phyloP scores from a whole-genome alignment of 2,888 invertebrate genomes.

The Drosophila villosipedis region DNA sequence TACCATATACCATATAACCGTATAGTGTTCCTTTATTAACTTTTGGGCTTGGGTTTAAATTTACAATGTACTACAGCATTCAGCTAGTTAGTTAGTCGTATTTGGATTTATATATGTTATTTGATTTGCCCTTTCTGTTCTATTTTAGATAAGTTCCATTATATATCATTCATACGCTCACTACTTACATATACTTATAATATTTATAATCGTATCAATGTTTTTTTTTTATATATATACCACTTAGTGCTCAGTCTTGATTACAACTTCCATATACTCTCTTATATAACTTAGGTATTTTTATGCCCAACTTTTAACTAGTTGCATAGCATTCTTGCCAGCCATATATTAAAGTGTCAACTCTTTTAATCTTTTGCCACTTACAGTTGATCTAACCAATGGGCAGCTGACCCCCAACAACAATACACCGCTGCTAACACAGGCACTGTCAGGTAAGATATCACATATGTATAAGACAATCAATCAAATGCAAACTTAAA shows the following conservation, averaged over 20 bases:
- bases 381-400: constrained; percentile 97
- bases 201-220: constrained; percentile 44
- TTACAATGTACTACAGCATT: constrained; percentile 2
- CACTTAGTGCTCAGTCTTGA: constrained; percentile 66
- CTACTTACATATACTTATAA: constrained; percentile 34
- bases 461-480: background rate
- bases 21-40: constrained; percentile 20
- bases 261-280: constrained; percentile 65
- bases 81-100: constrained; percentile 27
- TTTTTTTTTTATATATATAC: constrained; percentile 31
- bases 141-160: constrained; percentile 13
- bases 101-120: constrained; percentile 13
- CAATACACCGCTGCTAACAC: constrained; percentile 97
- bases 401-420: constrained; percentile 98
- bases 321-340: constrained; percentile 14
- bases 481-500: background rate
- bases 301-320: constrained; percentile 45
- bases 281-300: constrained; percentile 63
- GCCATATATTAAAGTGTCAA: constrained; percentile 48
- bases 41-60: constrained; percentile 31
- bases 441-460: constrained; percentile 96
- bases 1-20: constrained; percentile 6
- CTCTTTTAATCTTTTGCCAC: constrained; percentile 58
- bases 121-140: constrained; percentile 21
- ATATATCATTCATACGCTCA: constrained; percentile 36